Base-by-base conservation (phyloP, 2,113 vertebrate genomes). In the Mobula hypostoma region DNA sequence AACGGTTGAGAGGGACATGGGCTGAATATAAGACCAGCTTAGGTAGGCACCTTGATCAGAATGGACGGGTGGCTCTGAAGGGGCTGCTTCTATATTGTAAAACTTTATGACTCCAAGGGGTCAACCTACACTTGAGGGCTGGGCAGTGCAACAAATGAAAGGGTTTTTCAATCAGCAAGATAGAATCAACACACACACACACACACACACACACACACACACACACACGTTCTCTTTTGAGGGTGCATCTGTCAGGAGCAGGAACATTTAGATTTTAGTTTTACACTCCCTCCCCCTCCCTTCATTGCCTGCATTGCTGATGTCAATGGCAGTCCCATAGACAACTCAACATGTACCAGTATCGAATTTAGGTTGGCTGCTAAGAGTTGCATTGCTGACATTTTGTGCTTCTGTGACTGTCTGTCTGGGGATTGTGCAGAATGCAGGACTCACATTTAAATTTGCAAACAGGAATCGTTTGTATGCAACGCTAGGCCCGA, bases 401-500 rank as follows among this genome's bases (percentile, higher is more conserved):
- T 19, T 21, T 80, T 77, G 61, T 77, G 66, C 63, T 72, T 29
- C 6, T 61, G 48, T 74, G 29, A 92, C 1, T 12, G 7, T 24
- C 2, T 7, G 36, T 32, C 24, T 80, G 88, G 94, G 48, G 70
- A 48, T 94, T 88, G 87, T 94, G 92, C 95, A 95, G 94, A 96
- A 94, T 95, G 29, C 93, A 95, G 95, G 77, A 80, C 94, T 94
- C 92, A 95, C 95, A 93, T 96, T 96, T 96, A 94, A 95, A 95
- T 98, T 96, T 96, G 95, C 95, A 95, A 98, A 97, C 97, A 99
- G 98, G 97, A 98, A 98, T 94, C 98, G 98, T 94, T 97, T 99
- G 95, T 99, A 99, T 76, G 98, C 98, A 94, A 99, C 98, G 0
- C 97, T 99, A 96, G 98, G 98, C 94, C 98, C 98, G 95, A 99